These are phyloP conservation scores for Caracal caracal DNA, from an alignment of 2,113 vertebrate genomes.

Conservation along the genomic window DNA sequence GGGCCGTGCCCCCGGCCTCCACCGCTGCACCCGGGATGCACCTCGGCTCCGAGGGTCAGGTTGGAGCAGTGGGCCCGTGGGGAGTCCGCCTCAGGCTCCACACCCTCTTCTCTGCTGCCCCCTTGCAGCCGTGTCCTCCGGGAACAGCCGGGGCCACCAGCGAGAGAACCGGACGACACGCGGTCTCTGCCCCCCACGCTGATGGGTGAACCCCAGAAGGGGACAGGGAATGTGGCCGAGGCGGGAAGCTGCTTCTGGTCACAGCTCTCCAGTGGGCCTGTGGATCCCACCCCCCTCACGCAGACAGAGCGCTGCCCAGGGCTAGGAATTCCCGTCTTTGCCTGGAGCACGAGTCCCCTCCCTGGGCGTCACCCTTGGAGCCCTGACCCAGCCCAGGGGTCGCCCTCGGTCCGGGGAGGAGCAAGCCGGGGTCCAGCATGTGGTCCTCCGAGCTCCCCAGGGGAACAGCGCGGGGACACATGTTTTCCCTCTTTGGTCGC, in stretches of 20 bases:
- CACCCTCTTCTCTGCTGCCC: not conserved
- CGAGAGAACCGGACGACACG: fast-evolving
- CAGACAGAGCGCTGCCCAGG: not conserved
- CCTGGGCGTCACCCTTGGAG: not conserved
- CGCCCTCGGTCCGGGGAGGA: too few species aligned
- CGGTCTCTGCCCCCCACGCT: not conserved
- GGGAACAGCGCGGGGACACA: not conserved
- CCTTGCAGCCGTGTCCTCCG: not conserved
- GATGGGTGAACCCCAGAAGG: not conserved
- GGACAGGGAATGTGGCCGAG: not conserved
- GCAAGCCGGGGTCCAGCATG: not conserved
- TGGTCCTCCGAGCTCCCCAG: not conserved
- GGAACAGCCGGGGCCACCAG: not conserved
- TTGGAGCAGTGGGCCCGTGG: fast-evolving
- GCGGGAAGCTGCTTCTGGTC: not conserved
- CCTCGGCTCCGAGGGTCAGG: not conserved
- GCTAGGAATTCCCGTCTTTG: not conserved
- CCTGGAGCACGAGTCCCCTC: not conserved
- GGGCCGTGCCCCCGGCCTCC: not conserved
- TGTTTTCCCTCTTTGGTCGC: not conserved
- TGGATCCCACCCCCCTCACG: fast-evolving
- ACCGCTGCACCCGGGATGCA: fast-evolving
- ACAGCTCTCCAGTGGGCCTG: not conserved
- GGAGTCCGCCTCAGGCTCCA: not conserved
- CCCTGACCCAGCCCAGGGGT: too few species aligned